Percentiles rank a stretch among this genome's conserved stretches.
phyloP scores from a whole-genome alignment of 2,888 invertebrate species.

The Dynastes hyllus region DNA sequence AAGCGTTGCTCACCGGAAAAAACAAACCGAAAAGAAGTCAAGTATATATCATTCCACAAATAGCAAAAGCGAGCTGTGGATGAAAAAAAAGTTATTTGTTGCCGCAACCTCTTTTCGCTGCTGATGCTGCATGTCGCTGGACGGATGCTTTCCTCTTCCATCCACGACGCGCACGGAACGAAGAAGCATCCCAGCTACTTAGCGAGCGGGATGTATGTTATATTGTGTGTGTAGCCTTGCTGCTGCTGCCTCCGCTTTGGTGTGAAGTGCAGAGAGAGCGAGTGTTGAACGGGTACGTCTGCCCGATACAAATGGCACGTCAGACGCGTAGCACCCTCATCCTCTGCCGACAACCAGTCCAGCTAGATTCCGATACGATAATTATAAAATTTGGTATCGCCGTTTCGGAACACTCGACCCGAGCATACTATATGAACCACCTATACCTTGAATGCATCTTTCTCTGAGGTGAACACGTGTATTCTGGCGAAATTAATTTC shows the following conservation, averaged over 20 bases:
- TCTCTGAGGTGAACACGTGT: slow-evolving; percentile 60
- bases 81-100: slow-evolving; percentile 35
- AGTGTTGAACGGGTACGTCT: slow-evolving; percentile 60
- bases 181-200: slow-evolving; percentile 21
- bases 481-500: slow-evolving; percentile 63
- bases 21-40: slow-evolving; percentile 17
- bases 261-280: slow-evolving; percentile 60
- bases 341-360: slow-evolving; percentile 66
- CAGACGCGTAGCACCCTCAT: slow-evolving; percentile 65
- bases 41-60: slow-evolving; percentile 37
- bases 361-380: slow-evolving; percentile 69
- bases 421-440: not conserved
- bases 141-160: slow-evolving; percentile 6
- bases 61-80: slow-evolving; percentile 38
- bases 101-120: slow-evolving; percentile 17
- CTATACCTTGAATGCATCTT: slow-evolving; percentile 63
- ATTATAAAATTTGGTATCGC: slow-evolving; percentile 69
- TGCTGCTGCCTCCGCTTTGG: slow-evolving; percentile 1
- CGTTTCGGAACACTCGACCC: slow-evolving; percentile 63
- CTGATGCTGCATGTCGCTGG: slow-evolving; percentile 13
- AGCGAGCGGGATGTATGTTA: slow-evolving; percentile 1
- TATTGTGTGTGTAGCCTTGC: not conserved
- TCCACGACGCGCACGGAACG: slow-evolving; percentile 1
- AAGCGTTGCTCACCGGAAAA: slow-evolving; percentile 22
- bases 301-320: slow-evolving; percentile 67